Base-by-base conservation (phyloP, 2,113 vertebrate genomes). In the Rhinopomastus cyanomelas region DNA sequence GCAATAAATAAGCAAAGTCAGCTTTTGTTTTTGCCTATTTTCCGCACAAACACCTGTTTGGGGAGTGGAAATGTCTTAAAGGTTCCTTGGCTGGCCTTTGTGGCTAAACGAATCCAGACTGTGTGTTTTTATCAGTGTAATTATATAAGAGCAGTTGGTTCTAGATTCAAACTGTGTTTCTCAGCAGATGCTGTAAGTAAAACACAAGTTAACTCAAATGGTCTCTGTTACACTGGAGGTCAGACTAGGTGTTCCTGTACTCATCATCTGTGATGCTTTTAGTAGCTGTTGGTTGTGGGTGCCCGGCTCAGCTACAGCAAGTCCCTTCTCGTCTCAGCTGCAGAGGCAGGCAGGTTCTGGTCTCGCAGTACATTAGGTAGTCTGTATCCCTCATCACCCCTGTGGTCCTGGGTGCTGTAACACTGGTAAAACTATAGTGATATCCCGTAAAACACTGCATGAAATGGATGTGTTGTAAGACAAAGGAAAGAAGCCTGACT, bases 31-130 rank as follows among this genome's bases (percentile, higher is more conserved):
- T 44, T 18, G 29, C 7, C 21, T 73, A 30, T 29, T 34, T 27
- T 19, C 2, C 3, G 29, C 34, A 19, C 15, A 13, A 27, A 14
- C 0, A 2, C 13, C 27, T 55, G 2, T 20, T 9, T 12, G 11
- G 59, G 60, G 57, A 79, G 57, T 0, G 59, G 22, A 55, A 71
- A 26, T 60, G 18, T 64, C 44, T 81, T 55, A 16, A 42, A 78
- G 10, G 2, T 52, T 74, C 11, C 5, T 32, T 56, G 29, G 6
- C n/a, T 81, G 60, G 36, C 19, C 30, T 85, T 83, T 39, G 56
- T n/a, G 34, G 29, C 44, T 84, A 61, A 78, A 48, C 11, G 36
- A 81, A 87, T 78, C 20, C 81, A 86, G 52, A 81, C n/a, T 18
- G n/a, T 42, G 9, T 10, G 12, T 59, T 77, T 85, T 55, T 75